These are phyloP conservation scores for Siniperca knerii DNA, from an alignment of 2,113 vertebrate species.

Conservation along the genomic window DNA sequence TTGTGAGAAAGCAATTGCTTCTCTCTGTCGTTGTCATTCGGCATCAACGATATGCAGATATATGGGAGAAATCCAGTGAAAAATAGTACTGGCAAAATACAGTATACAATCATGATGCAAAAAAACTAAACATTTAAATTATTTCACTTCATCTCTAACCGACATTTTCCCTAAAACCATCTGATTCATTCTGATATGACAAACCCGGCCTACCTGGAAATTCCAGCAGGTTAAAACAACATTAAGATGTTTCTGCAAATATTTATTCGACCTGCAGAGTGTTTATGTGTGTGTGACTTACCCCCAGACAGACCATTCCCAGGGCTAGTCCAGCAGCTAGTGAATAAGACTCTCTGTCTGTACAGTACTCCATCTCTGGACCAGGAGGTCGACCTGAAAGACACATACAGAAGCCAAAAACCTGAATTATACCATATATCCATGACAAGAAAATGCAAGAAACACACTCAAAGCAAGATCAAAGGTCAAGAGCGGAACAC, in stretches of 20 bases:
- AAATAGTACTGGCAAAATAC: not conserved
- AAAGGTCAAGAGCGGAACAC: not conserved
- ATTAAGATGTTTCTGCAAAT: not conserved
- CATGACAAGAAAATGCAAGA: not conserved
- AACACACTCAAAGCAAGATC: not conserved
- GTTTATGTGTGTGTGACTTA: constrained; percentile 77
- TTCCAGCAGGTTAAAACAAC: not conserved
- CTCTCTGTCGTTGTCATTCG: not conserved
- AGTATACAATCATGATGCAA: not conserved
- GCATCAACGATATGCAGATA: not conserved
- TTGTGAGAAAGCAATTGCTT: not conserved
- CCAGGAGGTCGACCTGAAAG: constrained; percentile 91
- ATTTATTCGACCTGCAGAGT: not conserved
- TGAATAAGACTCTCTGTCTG: constrained; percentile 96
- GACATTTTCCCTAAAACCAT: not conserved
- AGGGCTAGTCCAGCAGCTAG: constrained; percentile 95
- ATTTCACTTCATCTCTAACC: not conserved
- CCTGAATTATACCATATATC: constrained; percentile 14
- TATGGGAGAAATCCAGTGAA: not conserved
- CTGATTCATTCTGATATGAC: not conserved
- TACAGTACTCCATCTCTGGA: constrained; percentile 99
- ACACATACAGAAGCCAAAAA: constrained; percentile 2
- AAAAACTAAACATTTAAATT: not conserved
- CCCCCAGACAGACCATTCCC: constrained; percentile 99
- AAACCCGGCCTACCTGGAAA: not conserved